These are phyloP conservation scores for Monomorium pharaonis DNA, from an alignment of 1,140 invertebrate genomes.

Conservation along the genomic window DNA sequence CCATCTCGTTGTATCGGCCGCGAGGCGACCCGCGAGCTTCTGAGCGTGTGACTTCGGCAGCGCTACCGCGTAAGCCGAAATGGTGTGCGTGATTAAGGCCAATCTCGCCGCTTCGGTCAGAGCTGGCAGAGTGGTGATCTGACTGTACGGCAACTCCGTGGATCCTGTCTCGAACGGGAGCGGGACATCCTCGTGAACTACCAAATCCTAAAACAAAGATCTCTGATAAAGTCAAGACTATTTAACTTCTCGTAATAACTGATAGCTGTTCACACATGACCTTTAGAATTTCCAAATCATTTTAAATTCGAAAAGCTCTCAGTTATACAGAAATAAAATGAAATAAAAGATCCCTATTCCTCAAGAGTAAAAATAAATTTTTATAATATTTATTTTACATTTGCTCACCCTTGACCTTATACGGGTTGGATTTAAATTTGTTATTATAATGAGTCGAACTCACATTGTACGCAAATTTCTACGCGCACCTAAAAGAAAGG, in stretches of 20 bases:
- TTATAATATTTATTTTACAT: too few species aligned
- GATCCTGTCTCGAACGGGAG: constrained; percentile 78
- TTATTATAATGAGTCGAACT: too few species aligned
- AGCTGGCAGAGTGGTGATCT: constrained; percentile 82
- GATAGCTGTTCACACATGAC: too few species aligned
- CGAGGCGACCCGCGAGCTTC: constrained; percentile 89
- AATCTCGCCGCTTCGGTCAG: constrained; percentile 88
- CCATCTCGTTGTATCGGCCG: constrained; percentile 92
- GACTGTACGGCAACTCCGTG: constrained; percentile 73
- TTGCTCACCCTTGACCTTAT: too few species aligned
- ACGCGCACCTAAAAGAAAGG: rapidly evolving
- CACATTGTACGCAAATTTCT: not conserved
- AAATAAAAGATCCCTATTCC: not conserved
- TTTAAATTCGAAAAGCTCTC: not conserved
- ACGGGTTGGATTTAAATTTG: too few species aligned
- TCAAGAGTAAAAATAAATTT: not conserved
- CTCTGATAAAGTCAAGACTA: not conserved
- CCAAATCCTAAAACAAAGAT: constrained; percentile 81
- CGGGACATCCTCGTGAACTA: constrained; percentile 84
- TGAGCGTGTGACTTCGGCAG: constrained; percentile 90
- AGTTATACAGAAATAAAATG: not conserved
- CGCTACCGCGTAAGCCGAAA: constrained; percentile 90
- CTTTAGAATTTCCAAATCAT: not conserved
- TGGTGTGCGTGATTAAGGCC: constrained; percentile 90
- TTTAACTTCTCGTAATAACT: not conserved